phyloP scores from a whole-genome alignment of 1,140 invertebrate genomes.

The Drosophila chauvacae region DNA sequence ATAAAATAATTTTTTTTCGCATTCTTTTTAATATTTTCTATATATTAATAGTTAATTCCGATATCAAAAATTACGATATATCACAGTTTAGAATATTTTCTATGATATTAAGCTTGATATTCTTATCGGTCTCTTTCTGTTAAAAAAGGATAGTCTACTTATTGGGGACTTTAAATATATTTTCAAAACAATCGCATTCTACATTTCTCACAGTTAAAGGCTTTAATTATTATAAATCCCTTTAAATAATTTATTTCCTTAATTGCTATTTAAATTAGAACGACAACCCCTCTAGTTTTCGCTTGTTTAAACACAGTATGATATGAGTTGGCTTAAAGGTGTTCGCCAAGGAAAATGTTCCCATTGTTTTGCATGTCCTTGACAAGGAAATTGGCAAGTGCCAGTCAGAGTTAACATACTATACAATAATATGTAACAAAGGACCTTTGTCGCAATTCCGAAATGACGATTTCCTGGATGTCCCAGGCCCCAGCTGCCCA shows the following conservation, averaged over 20 bases:
- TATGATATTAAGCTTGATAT: too few relatives aligned
- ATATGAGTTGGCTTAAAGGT: conserved; percentile 6
- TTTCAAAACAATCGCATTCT: background rate
- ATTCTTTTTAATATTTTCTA: too few relatives aligned
- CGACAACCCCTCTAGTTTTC: background rate
- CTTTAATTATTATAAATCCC: background rate
- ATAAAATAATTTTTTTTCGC: background rate
- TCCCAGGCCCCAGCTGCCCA: conserved; percentile 18
- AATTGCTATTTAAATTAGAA: background rate
- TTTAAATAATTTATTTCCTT: background rate
- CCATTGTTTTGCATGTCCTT: conserved; percentile 18
- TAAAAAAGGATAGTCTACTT: background rate
- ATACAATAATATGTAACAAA: background rate
- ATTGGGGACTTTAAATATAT: background rate
- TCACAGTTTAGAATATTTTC: too few relatives aligned
- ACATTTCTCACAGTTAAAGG: background rate
- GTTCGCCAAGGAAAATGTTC: background rate
- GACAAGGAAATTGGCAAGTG: conserved; percentile 35
- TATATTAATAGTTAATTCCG: too few relatives aligned
- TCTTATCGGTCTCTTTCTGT: too few relatives aligned
- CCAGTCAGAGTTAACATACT: conserved; percentile 11
- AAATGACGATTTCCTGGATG: conserved; percentile 2
- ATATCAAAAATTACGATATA: too few relatives aligned
- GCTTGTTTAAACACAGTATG: background rate
- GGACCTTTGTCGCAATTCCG: conserved; percentile 2